Evolutionary conservation across 37 sponge, comb jelly and placozoan species (phyloP).

Genomic region (Eunapius fragilis): DNA sequence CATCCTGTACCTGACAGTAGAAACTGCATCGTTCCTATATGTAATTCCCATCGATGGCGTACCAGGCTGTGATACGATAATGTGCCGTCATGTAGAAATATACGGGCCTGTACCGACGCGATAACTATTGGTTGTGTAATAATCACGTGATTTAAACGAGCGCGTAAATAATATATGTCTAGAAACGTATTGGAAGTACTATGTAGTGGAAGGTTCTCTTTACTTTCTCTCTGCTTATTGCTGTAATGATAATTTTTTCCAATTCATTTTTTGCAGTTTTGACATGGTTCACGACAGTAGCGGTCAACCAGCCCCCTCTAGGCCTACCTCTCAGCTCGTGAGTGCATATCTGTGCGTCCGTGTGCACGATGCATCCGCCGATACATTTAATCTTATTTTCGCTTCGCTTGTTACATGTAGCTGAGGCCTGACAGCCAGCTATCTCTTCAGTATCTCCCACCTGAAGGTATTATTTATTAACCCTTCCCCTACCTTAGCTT

Average conservation of each 20-base stretch:
- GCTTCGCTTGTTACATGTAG: not conserved
- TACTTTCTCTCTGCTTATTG: too few species aligned
- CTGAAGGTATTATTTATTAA: conserved; percentile 21
- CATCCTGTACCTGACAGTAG: too few species aligned
- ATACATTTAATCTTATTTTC: not conserved
- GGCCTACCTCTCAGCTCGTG: not conserved
- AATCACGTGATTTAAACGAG: too few species aligned
- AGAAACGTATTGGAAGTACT: not conserved
- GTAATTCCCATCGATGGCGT: too few species aligned
- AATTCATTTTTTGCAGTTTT: not conserved
- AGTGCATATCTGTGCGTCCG: not conserved
- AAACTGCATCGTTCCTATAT: too few species aligned
- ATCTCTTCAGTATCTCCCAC: too few species aligned
- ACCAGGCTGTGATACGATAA: too few species aligned
- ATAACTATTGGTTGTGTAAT: too few species aligned
- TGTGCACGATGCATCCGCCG: not conserved
- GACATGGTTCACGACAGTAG: not conserved
- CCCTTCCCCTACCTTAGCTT: not conserved
- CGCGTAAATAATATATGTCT: too few species aligned
- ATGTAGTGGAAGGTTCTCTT: not conserved
- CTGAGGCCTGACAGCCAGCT: conserved; percentile 19
- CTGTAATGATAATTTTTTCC: not conserved
- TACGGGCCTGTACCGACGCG: too few species aligned
- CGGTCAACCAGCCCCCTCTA: not conserved
- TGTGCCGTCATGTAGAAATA: too few species aligned